Evolutionary conservation across 2,888 invertebrate genomes (phyloP).

Genomic region (Encarsia formosa): DNA sequence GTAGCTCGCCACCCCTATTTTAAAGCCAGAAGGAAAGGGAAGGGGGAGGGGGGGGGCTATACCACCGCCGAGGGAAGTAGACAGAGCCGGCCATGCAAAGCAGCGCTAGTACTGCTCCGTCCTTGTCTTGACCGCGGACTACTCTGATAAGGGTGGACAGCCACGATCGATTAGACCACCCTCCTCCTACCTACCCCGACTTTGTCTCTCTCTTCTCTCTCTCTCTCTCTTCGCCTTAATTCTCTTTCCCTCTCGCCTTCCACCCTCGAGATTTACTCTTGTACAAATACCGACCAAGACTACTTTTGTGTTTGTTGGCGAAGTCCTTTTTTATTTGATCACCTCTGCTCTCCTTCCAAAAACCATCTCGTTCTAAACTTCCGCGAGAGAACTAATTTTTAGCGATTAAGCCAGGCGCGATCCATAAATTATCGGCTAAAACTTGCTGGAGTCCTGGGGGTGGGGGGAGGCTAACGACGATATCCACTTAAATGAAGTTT

Average conservation of each 20-base stretch:
- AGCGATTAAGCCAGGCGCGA: constrained; percentile 26
- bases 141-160: constrained; percentile 52
- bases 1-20: constrained; percentile 51
- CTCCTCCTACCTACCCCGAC: constrained; percentile 35
- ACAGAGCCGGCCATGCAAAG: constrained; percentile 48
- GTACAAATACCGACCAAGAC: constrained; percentile 10
- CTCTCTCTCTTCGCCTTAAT: constrained; percentile 17
- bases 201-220: constrained; percentile 32
- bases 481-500: constrained; percentile 36
- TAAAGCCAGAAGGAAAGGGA: constrained; percentile 33
- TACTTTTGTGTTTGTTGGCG: no score
- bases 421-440: constrained; percentile 33
- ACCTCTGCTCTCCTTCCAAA: no score
- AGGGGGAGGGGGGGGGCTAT: constrained; percentile 24
- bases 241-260: constrained; percentile 17
- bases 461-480: constrained; percentile 27
- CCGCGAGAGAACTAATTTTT: no score
- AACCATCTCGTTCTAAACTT: no score
- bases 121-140: neutral
- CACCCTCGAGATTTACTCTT: constrained; percentile 19
- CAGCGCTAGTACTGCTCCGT: constrained; percentile 34
- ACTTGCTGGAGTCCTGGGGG: no score
- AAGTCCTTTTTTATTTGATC: no score
- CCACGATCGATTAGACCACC: constrained; percentile 52
- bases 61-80: constrained; percentile 24